phyloP scores from a whole-genome alignment of 1,140 invertebrate species.

The Plutomurus gul region DNA sequence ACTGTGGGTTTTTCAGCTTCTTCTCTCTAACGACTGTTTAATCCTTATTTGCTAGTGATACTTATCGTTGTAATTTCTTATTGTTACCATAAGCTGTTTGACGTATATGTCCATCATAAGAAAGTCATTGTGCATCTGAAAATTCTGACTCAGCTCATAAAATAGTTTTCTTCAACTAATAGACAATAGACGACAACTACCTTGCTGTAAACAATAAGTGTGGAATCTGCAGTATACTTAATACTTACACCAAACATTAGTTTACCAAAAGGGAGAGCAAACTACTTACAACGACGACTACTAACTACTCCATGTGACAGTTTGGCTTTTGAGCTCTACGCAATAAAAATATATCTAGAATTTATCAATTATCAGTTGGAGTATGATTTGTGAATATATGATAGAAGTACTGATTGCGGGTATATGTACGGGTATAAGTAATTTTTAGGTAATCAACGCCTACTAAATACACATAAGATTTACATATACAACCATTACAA shows the following conservation, averaged over 20 bases:
- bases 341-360: not conserved
- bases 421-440: no score
- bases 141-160: not conserved
- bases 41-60: not conserved
- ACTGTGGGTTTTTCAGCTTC: no score
- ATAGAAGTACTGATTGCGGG: no score
- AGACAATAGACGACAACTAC: no score
- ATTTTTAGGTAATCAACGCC: no score
- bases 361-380: not conserved
- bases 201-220: no score
- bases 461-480: no score
- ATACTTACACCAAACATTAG: no score
- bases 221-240: no score
- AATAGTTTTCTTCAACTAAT: not conserved
- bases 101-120: not conserved
- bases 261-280: no score
- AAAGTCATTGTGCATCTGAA: not conserved
- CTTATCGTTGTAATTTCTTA: conserved; percentile 28
- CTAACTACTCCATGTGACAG: not conserved
- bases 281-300: not conserved
- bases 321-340: not conserved
- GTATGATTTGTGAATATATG: no score
- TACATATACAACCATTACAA: no score
- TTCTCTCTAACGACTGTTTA: not conserved
- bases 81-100: not conserved